Conservation (phyloP, 2,888 invertebrate species). For the Alviniconcha strummeri region DNA sequence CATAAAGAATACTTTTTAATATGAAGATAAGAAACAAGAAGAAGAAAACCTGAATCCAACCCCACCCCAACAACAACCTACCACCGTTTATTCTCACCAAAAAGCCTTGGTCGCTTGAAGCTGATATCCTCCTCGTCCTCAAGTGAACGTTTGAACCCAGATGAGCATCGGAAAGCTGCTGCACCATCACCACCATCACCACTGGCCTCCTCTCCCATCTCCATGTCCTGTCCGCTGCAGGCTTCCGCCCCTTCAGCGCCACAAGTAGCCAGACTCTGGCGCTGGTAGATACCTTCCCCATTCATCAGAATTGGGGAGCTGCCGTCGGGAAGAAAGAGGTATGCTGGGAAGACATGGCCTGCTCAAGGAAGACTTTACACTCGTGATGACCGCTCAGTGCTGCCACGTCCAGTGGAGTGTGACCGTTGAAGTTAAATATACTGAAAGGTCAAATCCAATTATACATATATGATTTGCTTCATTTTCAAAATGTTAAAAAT, state of each 20-base stretch:
- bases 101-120: slow-evolving; percentile 35
- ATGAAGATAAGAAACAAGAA: too few species aligned
- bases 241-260: not conserved
- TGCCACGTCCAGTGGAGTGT: slow-evolving; percentile 61
- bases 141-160: slow-evolving; percentile 40
- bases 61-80: too few species aligned
- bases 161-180: not conserved
- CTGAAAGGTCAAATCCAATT: slow-evolving; percentile 47
- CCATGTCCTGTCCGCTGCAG: slow-evolving; percentile 10
- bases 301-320: slow-evolving; percentile 39
- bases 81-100: slow-evolving; percentile 30
- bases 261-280: not conserved
- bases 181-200: not conserved
- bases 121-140: slow-evolving; percentile 35
- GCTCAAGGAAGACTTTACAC: slow-evolving; percentile 59
- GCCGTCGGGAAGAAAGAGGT: not conserved
- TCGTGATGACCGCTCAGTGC: slow-evolving; percentile 51
- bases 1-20: too few species aligned
- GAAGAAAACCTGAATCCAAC: too few species aligned
- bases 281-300: slow-evolving; percentile 38
- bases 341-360: slow-evolving; percentile 49
- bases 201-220: slow-evolving; percentile 28
- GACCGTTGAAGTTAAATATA: slow-evolving; percentile 58
- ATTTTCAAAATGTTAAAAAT: too few species aligned
- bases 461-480: too few species aligned